Percentiles rank a stretch among this genome's conserved stretches.
phyloP scores from a whole-genome alignment of 2,113 vertebrate genomes.

The Pyxicephalus adspersus region DNA sequence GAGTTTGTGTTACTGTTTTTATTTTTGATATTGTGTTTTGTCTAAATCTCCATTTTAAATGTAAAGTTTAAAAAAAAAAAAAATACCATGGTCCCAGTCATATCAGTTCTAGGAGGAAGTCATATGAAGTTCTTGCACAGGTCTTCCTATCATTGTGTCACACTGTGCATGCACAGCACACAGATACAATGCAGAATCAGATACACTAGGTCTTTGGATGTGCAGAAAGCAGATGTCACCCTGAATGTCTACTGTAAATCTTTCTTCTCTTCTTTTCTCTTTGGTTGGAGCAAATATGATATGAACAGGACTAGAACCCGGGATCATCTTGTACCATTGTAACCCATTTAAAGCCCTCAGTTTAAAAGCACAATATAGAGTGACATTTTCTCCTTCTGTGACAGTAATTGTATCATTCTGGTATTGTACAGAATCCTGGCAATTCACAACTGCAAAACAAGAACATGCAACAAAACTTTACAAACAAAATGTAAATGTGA shows the following conservation, averaged over 20 bases:
- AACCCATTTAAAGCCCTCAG: neutral
- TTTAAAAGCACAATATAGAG: slow-evolving; percentile 5
- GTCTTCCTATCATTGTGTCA: too few relatives aligned
- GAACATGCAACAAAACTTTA: neutral
- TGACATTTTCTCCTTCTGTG: slow-evolving; percentile 6
- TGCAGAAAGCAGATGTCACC: neutral
- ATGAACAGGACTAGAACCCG: neutral
- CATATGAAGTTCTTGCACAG: too few relatives aligned
- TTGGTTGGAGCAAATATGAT: neutral
- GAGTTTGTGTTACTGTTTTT: too few relatives aligned
- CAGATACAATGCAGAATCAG: slow-evolving; percentile 17
- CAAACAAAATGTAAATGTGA: neutral
- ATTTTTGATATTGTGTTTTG: too few relatives aligned
- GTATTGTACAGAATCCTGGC: slow-evolving; percentile 6
- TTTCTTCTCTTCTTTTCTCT: neutral
- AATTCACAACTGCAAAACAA: slow-evolving; percentile 10
- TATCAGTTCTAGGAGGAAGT: too few relatives aligned
- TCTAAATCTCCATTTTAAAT: too few relatives aligned
- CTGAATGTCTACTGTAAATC: neutral
- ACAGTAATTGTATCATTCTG: neutral
- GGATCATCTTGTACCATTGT: slow-evolving; percentile 3
- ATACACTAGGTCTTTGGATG: neutral
- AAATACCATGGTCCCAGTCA: too few relatives aligned
- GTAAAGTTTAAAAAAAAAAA: too few relatives aligned
- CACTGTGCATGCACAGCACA: slow-evolving; percentile 31